Percentiles rank a stretch among this genome's conserved stretches.
phyloP scores from a whole-genome alignment of 1,140 invertebrate genomes.

The Listronotus oregonensis region DNA sequence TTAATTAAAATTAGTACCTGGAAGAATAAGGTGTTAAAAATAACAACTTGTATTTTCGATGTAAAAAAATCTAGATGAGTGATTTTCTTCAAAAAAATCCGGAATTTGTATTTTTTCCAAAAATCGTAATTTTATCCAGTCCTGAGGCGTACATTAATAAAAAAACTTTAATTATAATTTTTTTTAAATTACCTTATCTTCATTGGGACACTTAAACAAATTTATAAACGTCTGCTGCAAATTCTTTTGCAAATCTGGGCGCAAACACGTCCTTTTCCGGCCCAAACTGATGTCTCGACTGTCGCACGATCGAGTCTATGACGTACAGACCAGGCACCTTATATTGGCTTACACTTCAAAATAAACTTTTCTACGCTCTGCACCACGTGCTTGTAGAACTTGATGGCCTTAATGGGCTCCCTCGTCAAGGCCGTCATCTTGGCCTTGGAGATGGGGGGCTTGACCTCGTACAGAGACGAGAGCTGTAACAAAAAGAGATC shows the following conservation, averaged over 20 bases:
- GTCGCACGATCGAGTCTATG: constrained; percentile 97
- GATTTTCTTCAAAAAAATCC: too few species aligned
- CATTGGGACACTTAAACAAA: constrained; percentile 89
- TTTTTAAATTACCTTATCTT: constrained; percentile 84
- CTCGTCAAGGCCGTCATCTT: constrained; percentile 98
- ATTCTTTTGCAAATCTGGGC: constrained; percentile 94
- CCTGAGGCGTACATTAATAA: too few species aligned
- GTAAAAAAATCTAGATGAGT: too few species aligned
- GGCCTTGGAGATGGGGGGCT: constrained; percentile 97
- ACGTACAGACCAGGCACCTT: constrained; percentile 99
- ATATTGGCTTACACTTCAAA: constrained; percentile 96
- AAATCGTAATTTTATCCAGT: too few species aligned
- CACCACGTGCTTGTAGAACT: constrained; percentile 99
- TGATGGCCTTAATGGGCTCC: constrained; percentile 96
- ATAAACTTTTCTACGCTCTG: constrained; percentile 99
- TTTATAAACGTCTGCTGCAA: constrained; percentile 92
- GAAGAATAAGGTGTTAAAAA: too few species aligned
- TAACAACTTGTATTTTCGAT: too few species aligned
- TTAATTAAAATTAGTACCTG: too few species aligned
- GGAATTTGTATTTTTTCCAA: too few species aligned
- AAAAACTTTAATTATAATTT: neutral
- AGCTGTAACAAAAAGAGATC: constrained; percentile 71
- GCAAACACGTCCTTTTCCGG: constrained; percentile 98
- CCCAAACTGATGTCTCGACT: constrained; percentile 96
- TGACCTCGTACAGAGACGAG: constrained; percentile 91